Evolutionary conservation across 1,140 invertebrate genomes (phyloP), one percentile per base, ranked within the genome.

Genomic region (Nixonia krombeini): DNA sequence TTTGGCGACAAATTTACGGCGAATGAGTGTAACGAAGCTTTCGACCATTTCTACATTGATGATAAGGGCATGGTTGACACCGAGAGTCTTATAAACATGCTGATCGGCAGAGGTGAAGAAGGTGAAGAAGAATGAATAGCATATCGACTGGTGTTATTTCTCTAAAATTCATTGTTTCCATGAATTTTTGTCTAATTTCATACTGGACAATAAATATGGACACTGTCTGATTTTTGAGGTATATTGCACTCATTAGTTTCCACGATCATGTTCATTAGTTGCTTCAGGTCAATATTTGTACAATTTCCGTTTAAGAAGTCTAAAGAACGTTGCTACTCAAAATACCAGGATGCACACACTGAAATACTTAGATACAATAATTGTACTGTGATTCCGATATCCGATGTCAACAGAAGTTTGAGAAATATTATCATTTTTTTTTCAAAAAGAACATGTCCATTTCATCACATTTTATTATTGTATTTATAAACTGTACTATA

Each of bases 1-100:
- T 98, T 93, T 90, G 96, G 97, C 73, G 96, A 99, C 82, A 98
- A 97, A 88, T 98, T 98, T 89, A 90, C 90, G 74, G 88, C 90
- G 75, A 92, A 95, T 79, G 96, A 99, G 86, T 92, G 96, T 74
- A 93, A 96, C 83, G 95, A 97, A 79, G 95, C 95, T 33, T 98
- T 92, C 86, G 96, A 97, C 85, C 94, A 96, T 84, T 95, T 97
- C 88, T 94, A 94, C 18, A 94, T 98, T 76, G 94, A 97, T 83
- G 93, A 94, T 80, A 93, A 93, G 74, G 94, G 95, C 79, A 92
- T 92, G 86, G 96, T 99, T 78, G 95, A 98, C 87, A 96, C 96
- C 81, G 87, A 86, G 59, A 91, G 91, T 79, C 92, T 97, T 72
- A 94, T 96, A 84, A 87, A 89, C 78, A 92, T 94, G 88, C 88